Evolutionary conservation across 2,888 invertebrate species (phyloP), one percentile per base, ranked within the genome.

Genomic region (Calameuta pallipes): DNA sequence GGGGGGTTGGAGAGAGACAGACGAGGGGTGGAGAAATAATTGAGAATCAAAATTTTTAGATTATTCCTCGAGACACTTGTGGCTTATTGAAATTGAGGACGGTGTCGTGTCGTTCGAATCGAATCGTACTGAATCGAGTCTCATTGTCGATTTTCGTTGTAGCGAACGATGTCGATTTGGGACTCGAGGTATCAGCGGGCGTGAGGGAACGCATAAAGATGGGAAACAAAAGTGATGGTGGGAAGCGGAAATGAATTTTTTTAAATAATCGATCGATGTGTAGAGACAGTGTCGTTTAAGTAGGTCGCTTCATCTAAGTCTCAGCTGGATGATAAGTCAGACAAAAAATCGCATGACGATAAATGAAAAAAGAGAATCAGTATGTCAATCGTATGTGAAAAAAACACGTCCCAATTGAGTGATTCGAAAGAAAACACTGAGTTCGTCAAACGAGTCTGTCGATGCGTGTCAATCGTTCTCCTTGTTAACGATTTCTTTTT

Each of bases 241-340:
- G 23, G 56, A 56, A 56, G 13, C 71, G 71, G 71, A 34, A 33
- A 71, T 31, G 79, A 82, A 84, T 82, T 84, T 83, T 81, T 36
- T 36, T 36, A 86, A 85, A 82, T 87, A 88, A 89, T 87, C 86
- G 86, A 88, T 89, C 85, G 86, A 89, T 89, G 89, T 89, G 89
- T 89, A 89, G 89, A 85, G 37, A 86, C 86, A 88, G 86, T 88
- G 88, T 89, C 86, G 84, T 88, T 87, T 85, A 88, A 88, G 86
- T 89, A 88, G 87, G 82, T 89, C 85, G 89, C 89, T 89, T 89
- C 86, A 86, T 86, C 87, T 69, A 80, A 79, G 81, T 68, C 77
- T 80, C 83, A 78, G 79, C 82, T 79, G 78, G 79, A 78, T 31
- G 34, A 71, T 71, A 71, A 71, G 34, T 71, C 56, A 56, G 23